Evolutionary conservation across 2,797 vertebrate genomes (phyloP).

Genomic region (Sylvia borin): DNA sequence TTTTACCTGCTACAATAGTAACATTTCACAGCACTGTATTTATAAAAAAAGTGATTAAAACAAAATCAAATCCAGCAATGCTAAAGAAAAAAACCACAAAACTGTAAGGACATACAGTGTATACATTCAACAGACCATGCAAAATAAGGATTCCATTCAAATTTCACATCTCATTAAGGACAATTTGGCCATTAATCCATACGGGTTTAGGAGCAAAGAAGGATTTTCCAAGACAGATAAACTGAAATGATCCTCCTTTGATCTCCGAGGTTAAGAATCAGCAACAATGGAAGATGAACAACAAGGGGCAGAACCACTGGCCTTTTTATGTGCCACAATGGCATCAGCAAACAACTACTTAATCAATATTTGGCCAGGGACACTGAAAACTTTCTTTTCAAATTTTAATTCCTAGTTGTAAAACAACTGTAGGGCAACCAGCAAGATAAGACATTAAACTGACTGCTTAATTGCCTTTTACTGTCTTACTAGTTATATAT

Average conservation of each 20-base stretch:
- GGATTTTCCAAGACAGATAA: conserved; percentile 96
- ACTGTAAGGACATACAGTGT: conserved; percentile 32
- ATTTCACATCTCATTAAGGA: conserved; percentile 70
- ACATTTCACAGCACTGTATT: background rate
- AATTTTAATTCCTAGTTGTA: conserved; percentile 96
- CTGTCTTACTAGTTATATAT: conserved; percentile 71
- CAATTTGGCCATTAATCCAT: conserved; percentile 75
- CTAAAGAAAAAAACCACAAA: background rate
- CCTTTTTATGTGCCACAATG: conserved; percentile 88
- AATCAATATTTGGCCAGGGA: conserved; percentile 99
- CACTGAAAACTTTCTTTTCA: conserved; percentile 94
- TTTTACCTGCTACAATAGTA: background rate
- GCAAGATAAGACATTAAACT: conserved; percentile 78
- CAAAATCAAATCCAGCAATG: background rate
- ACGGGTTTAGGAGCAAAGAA: conserved; percentile 73
- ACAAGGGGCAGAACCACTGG: conserved; percentile 87
- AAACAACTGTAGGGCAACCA: conserved; percentile 82
- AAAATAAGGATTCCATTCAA: conserved; percentile 59
- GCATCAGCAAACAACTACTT: conserved; percentile 97
- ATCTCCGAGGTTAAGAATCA: conserved; percentile 91
- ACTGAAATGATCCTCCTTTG: conserved; percentile 95
- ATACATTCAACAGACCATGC: conserved; percentile 1
- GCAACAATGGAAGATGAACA: conserved; percentile 89
- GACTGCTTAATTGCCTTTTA: conserved; percentile 80
- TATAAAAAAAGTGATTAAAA: background rate